Base-by-base conservation (phyloP, 1,140 invertebrate species). In the Manduca sexta region DNA sequence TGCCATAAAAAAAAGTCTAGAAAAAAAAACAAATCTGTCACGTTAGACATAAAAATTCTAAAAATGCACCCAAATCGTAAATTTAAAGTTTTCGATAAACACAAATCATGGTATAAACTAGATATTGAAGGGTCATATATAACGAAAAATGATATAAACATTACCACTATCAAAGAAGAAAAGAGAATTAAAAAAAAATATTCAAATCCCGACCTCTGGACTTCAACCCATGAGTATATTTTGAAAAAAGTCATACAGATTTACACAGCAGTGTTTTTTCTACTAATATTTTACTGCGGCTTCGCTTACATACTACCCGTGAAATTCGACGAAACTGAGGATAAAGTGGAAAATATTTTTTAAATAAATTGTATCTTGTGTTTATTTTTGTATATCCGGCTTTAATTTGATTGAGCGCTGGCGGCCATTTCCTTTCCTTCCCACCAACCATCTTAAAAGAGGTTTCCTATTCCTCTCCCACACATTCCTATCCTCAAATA, bases 21-120 rank as follows among this genome's bases (percentile, higher is more conserved):
- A n/a, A n/a, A n/a, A n/a, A n/a, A n/a, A n/a, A n/a, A 26, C 21
- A 26, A 26, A 5, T 26, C 1, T 26, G 21, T 26, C 21, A 26
- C 21, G 0, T 5, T 1, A 26, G 4, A 26, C 21, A 5, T 8
- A 26, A 26, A 26, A 26, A 5, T 8, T 5, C 21, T 8, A 26
- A 26, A 26, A 26, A 26, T 26, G 21, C 21, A n/a, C 21, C 21
- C 21, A 26, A 26, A 8, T n/a, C n/a, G 21, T 8, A 26, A 26
- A 26, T 5, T 26, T 26, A 26, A 26, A 26, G 8, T 26, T 5
- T 55, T 51, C 21, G 56, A 69, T 3, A 62, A 52, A 55, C 50
- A 62, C 48, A 62, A 69, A 10, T 65, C 62, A 0, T 69, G 65
- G 65, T 69, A 65, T n/a, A 69, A 69, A 47, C 11, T 65, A 2